Base-by-base conservation (phyloP, 2,797 vertebrate genomes). In the Phoeniculus purpureus region DNA sequence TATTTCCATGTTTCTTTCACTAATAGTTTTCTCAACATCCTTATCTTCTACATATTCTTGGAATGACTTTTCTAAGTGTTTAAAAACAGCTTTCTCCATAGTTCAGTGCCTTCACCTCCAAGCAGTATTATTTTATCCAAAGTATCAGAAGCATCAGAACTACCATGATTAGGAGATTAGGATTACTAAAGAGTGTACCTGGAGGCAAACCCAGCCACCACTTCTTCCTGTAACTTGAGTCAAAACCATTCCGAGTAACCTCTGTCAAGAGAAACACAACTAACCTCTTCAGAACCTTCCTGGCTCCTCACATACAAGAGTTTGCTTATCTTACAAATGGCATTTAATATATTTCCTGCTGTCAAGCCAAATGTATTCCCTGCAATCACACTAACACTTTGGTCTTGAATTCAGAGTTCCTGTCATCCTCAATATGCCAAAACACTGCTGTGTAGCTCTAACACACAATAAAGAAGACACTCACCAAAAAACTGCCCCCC, bases 381-480 rank as follows among this genome's bases (percentile, higher is more conserved):
- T 73, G 74, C 47, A 77, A 84, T 60, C 83, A 52, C 50, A 43
- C 15, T 32, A 85, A 86, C 26, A 65, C 29, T 85, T 94, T 43
- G 65, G 29, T 86, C 94, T 75, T 90, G 62, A 96, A 67, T 91
- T 58, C 67, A 90, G 75, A 62, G 27, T 89, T 95, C 27, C 84
- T 92, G 64, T 62, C 75, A 94, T 81, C 59, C 81, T 88, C 66
- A 91, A 88, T 64, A 48, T 21, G 50, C 81, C 70, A 94, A 94
- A 81, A 55, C 43, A 81, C 15, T 48, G 55, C 32, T 90, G 51
- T 94, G 86, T 32, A 88, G 27, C 1, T 43, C 43, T 80, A 70
- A 86, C 40, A 26, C 19, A 67, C 11, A 27, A 32, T 47, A 75
- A 83, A 59, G 62, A 90, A 90, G 65, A 81, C 34, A 77, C 1